Conservation (phyloP, 2,113 vertebrate species). For the Gymnorhina tibicen region DNA sequence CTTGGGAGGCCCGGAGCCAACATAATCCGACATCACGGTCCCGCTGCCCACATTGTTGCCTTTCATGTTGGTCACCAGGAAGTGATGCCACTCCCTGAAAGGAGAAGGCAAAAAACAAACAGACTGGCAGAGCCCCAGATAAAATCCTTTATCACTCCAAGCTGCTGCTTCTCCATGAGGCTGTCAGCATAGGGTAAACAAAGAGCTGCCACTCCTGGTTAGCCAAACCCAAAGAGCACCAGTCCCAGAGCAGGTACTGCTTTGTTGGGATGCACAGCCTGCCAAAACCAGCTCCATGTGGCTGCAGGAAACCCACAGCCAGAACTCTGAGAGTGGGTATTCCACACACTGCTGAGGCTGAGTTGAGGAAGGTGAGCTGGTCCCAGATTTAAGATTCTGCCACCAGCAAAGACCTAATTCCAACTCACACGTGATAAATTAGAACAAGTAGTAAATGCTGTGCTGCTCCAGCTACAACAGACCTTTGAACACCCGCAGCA, state of each 20-base stretch:
- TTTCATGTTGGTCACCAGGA: constrained; percentile 93
- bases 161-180: not conserved
- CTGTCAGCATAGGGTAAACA: fast-evolving
- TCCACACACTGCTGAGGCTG: not conserved
- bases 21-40: constrained; percentile 85
- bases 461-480: not conserved
- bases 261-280: not conserved
- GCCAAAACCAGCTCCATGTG: not conserved
- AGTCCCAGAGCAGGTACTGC: not conserved
- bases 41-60: constrained; percentile 87
- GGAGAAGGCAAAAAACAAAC: not conserved
- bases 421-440: not conserved
- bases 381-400: not conserved
- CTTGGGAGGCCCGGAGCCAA: constrained; percentile 90
- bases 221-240: not conserved
- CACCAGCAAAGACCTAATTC: not conserved
- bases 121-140: not conserved
- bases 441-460: not conserved
- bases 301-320: not conserved
- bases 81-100: constrained; percentile 94
- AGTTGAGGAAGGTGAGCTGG: not conserved
- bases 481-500: not conserved
- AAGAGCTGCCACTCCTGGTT: not conserved
- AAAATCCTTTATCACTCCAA: not conserved
- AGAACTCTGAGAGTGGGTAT: fast-evolving